Evolutionary conservation across 2,888 invertebrate genomes (phyloP).

Genomic region (Nemurella pictetii): DNA sequence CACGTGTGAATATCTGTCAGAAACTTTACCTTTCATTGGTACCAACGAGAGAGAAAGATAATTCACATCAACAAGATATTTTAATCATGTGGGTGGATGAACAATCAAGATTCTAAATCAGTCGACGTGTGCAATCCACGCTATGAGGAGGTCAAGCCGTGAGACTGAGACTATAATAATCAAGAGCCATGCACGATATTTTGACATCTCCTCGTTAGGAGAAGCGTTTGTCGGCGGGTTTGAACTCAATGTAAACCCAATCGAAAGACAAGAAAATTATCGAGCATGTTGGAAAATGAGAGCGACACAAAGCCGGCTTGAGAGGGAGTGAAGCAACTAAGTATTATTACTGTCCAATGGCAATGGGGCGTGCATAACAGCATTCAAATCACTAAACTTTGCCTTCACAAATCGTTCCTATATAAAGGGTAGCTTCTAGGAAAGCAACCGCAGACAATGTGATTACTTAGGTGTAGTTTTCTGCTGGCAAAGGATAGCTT

Average conservation of each 20-base stretch:
- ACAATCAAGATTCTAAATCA: background rate
- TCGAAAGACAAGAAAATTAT: background rate
- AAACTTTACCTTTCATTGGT: background rate
- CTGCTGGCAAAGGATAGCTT: too few species aligned
- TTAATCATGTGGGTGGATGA: background rate
- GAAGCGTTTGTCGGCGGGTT: background rate
- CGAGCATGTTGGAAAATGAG: background rate
- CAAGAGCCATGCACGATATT: background rate
- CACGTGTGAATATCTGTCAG: background rate
- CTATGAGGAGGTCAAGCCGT: background rate
- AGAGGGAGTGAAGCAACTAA: background rate
- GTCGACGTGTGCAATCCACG: background rate
- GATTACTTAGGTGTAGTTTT: too few species aligned
- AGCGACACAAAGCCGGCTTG: background rate
- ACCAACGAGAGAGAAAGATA: background rate
- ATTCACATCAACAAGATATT: background rate
- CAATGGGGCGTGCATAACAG: background rate
- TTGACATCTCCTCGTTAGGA: background rate
- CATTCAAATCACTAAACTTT: background rate
- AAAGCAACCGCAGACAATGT: too few species aligned
- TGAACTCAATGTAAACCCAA: background rate
- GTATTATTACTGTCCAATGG: too few species aligned
- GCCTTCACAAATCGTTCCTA: too few species aligned
- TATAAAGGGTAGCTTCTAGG: too few species aligned
- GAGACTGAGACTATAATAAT: background rate